Base-by-base conservation (phyloP, 2,888 invertebrate species). In the Troilus luridus region DNA sequence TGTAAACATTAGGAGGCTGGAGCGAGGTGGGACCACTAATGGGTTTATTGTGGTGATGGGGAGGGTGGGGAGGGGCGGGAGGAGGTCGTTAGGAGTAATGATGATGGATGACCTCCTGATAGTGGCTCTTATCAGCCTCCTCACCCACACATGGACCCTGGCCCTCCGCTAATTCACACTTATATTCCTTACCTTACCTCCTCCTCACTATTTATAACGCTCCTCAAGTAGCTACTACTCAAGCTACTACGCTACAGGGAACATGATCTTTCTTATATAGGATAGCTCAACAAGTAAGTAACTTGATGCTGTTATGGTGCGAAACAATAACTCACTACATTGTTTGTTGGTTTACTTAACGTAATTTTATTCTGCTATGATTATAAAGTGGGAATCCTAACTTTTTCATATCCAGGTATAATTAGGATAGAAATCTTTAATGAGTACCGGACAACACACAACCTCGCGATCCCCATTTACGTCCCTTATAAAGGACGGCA, bases 41-140 rank as follows among this genome's bases (percentile, higher is more conserved):
- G 92, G 92, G 91, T 92, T 91, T 92, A 92, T 92, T 92, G 92
- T 92, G 91, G 91, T 91, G 90, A 90, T 88, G 88, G 81, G 91
- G 88, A 27, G 88, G 17, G 85, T 88, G 58, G 56, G 85, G 90
- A 21, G 19, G 59, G 59, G 59, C 10, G 59, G 19, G 90, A 77
- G 58, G 27, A 27, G 90, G 91, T 92, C 92, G 92, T 92, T 92
- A 92, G 91, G 91, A 91, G 92, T 92, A 92, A 92, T 92, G 92
- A 92, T 92, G 92, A 92, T 92, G 91, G 91, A 92, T 92, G 91
- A 91, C 88, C 91, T 60, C 88, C 89, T 90, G 92, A 92, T 92
- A 92, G 41, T 41, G 92, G 92, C 91, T 89, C 92, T 91, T 88
- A 89, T 59, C 41, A 56, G 88, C 60, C 88, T 7, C 72, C 64